phyloP scores from a whole-genome alignment of 2,888 invertebrate species.

The Philereme transversata region DNA sequence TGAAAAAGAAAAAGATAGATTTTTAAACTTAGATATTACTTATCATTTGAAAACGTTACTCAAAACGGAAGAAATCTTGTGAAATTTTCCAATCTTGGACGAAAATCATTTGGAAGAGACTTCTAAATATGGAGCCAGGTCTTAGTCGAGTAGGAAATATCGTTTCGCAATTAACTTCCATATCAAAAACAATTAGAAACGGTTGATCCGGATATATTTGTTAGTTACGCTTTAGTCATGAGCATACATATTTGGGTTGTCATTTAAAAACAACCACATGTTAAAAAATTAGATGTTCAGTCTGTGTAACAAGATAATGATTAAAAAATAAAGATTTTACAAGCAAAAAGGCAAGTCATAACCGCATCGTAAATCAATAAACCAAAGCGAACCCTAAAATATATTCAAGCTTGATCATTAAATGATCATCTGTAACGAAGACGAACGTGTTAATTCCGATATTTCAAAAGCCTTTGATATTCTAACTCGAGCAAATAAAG shows the following conservation, averaged over 20 bases:
- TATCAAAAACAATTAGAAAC: no score
- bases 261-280: not conserved
- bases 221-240: not conserved
- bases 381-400: constrained; percentile 72
- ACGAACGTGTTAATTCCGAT: constrained; percentile 73
- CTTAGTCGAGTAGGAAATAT: no score
- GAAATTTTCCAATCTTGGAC: no score
- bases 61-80: no score
- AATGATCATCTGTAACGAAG: constrained; percentile 79
- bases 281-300: constrained; percentile 21
- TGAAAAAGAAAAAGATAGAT: constrained; percentile 81
- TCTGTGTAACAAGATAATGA: constrained; percentile 60
- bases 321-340: constrained; percentile 47
- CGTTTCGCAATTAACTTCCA: no score
- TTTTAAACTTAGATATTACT: not conserved
- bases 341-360: constrained; percentile 74
- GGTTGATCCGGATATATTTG: no score
- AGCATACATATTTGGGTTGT: not conserved
- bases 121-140: no score
- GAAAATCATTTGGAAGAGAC: no score
- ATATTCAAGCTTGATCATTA: constrained; percentile 76
- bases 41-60: not conserved
- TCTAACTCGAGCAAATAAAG: constrained; percentile 50
- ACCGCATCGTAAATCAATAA: constrained; percentile 76
- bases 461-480: constrained; percentile 45